These are phyloP conservation scores for Apis cerana DNA, from an alignment of 1,140 invertebrate species.

Conservation along the genomic window DNA sequence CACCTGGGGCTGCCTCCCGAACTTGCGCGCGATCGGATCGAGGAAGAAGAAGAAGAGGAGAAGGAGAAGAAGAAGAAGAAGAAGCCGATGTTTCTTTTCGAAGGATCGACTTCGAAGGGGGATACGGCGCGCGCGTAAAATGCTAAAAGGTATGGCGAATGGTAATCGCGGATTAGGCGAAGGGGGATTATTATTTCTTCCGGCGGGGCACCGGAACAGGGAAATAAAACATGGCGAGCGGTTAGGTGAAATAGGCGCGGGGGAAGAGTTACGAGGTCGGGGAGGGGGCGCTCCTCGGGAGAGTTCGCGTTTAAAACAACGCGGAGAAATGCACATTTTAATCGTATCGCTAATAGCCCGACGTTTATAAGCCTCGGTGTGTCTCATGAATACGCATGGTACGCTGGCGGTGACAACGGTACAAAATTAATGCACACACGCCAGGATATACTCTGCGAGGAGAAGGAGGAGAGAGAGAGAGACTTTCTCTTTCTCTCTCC, in stretches of 20 bases:
- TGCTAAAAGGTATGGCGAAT: conserved; percentile 39
- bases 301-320: conserved; percentile 67
- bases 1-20: too few species aligned
- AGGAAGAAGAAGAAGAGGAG: too few species aligned
- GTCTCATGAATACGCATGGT: conserved; percentile 75
- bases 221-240: conserved; percentile 53
- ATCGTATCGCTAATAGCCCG: conserved; percentile 74
- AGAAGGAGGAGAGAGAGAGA: not conserved
- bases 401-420: conserved; percentile 68
- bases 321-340: conserved; percentile 76
- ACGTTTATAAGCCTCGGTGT: conserved; percentile 74
- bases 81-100: too few species aligned
- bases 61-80: too few species aligned
- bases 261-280: not conserved
- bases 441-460: conserved; percentile 51
- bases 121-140: conserved; percentile 43
- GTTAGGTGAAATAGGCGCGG: conserved; percentile 39
- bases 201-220: conserved; percentile 35
- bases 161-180: conserved; percentile 34
- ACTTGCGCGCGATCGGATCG: too few species aligned
- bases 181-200: conserved; percentile 63
- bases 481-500: too few species aligned
- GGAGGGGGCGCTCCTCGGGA: conserved; percentile 43
- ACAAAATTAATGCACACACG: conserved; percentile 69
- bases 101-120: not conserved